Evolutionary conservation across 2,113 vertebrate genomes (phyloP), one percentile per base, ranked within the genome.

Genomic region (Vulpes ferrilata): DNA sequence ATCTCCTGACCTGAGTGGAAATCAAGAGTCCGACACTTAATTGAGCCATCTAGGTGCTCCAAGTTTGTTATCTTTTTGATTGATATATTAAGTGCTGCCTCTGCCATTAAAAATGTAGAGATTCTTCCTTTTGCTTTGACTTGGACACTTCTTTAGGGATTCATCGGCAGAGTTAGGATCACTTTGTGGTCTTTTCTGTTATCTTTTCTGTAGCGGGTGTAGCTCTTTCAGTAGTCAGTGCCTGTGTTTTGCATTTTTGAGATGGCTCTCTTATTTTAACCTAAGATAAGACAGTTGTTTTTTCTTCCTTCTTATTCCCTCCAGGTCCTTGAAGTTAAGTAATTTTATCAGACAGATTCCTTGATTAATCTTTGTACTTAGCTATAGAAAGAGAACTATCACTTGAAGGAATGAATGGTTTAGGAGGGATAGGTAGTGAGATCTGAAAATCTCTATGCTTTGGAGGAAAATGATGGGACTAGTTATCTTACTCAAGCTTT

Each of bases 161-260:
- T 74, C 32, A 71, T 65, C 65, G 38, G 38, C 8, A n/a, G 69
- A 57, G 16, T 88, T 76, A 59, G 48, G 62, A 59, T 65, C 11
- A 64, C 23, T 71, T 80, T 27, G 15, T 96, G 16, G 11, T 53
- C 51, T 60, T 55, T 11, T 88, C 48, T 64, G 35, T 74, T 30
- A 51, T 59, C 62, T 86, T 92, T 92, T 64, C 20, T 22, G 0
- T 67, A 15, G 30, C 38, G 43, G 11, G 4, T 78, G 11, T 71
- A 55, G 11, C 19, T 87, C n/a, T 90, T 89, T 53, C 12, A 22
- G 15, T 79, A 79, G 27, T 57, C 25, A 74, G 0, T 78, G 62
- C 19, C 12, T 81, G 43, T 88, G 90, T 81, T 83, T 89, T 92
- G 19, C 84, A 87, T 76, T 87, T 94, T 93, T 76, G 74, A 95